Conservation (phyloP, 1,140 invertebrate genomes). For the Mesaphorura yosii region DNA sequence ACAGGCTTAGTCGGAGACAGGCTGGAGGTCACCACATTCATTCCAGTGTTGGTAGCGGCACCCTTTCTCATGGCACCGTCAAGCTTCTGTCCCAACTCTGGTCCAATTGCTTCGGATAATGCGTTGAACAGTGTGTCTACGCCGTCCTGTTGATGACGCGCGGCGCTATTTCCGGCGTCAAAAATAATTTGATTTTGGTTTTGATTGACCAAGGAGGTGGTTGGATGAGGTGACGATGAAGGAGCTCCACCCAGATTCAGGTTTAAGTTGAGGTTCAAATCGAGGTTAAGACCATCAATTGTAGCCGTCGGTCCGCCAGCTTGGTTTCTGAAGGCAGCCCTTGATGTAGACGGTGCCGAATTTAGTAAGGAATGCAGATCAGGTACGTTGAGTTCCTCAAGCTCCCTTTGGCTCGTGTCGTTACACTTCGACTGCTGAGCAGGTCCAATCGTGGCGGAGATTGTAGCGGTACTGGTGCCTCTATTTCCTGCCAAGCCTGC, state of each 20-base stretch:
- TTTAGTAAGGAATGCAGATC: slow-evolving; percentile 20
- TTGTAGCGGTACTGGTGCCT: too few species aligned
- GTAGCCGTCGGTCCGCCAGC: neutral
- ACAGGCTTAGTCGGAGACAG: neutral
- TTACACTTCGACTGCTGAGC: too few species aligned
- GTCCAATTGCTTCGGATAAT: slow-evolving; percentile 22
- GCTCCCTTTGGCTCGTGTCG: too few species aligned
- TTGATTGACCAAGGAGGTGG: too few species aligned
- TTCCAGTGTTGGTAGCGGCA: neutral
- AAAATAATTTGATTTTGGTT: neutral
- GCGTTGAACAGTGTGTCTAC: slow-evolving; percentile 17
- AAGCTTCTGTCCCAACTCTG: slow-evolving; percentile 18
- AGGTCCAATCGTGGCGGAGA: too few species aligned
- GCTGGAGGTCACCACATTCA: neutral
- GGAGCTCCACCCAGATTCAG: slow-evolving; percentile 5
- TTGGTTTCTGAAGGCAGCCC: slow-evolving; percentile 1
- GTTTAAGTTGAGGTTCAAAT: slow-evolving; percentile 29
- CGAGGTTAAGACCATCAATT: slow-evolving; percentile 13
- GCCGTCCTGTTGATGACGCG: neutral
- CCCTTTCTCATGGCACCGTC: slow-evolving; percentile 1
- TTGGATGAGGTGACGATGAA: neutral
- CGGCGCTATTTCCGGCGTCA: neutral
- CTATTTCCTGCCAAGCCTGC: too few species aligned
- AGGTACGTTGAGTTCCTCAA: slow-evolving; percentile 12
- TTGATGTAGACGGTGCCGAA: slow-evolving; percentile 6